phyloP scores from a whole-genome alignment of 2,113 vertebrate genomes.

The Syngnathus floridae region DNA sequence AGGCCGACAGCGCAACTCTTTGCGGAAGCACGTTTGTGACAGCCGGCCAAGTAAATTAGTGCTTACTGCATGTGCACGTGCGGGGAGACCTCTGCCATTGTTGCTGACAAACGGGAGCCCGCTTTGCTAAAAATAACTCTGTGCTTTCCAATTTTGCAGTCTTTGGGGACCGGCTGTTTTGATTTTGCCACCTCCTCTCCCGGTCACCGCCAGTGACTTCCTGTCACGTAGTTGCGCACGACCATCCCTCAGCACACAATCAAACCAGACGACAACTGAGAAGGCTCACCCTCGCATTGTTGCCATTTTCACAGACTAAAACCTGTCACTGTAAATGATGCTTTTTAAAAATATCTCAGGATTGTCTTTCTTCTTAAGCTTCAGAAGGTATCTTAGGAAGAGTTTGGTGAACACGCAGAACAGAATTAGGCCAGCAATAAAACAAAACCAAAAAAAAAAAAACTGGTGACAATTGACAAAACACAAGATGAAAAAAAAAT shows the following conservation, averaged over 20 bases:
- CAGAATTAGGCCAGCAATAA: slow-evolving; percentile 50
- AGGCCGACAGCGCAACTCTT: slow-evolving; percentile 47
- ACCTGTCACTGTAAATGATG: slow-evolving; percentile 28
- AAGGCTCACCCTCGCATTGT: slow-evolving; percentile 27
- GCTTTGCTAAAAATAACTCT: slow-evolving; percentile 64
- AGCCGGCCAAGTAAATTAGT: slow-evolving; percentile 27
- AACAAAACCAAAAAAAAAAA: neutral
- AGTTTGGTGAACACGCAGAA: slow-evolving; percentile 17
- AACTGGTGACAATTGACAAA: slow-evolving; percentile 3
- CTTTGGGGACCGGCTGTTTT: slow-evolving; percentile 46
- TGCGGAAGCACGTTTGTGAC: slow-evolving; percentile 36
- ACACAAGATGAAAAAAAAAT: neutral
- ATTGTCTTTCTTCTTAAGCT: slow-evolving; percentile 19
- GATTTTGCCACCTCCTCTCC: slow-evolving; percentile 39
- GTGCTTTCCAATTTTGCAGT: slow-evolving; percentile 63
- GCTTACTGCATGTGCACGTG: slow-evolving; percentile 4
- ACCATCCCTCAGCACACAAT: slow-evolving; percentile 9
- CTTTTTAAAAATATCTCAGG: slow-evolving; percentile 2
- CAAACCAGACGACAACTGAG: slow-evolving; percentile 24
- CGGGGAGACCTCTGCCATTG: slow-evolving; percentile 60
- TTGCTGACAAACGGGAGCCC: slow-evolving; percentile 57
- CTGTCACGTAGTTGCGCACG: slow-evolving; percentile 40
- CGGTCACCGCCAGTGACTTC: slow-evolving; percentile 55
- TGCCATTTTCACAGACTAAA: slow-evolving; percentile 19
- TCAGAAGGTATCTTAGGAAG: slow-evolving; percentile 21